Conservation (phyloP, 1,140 invertebrate species). For the Heliothis virescens region DNA sequence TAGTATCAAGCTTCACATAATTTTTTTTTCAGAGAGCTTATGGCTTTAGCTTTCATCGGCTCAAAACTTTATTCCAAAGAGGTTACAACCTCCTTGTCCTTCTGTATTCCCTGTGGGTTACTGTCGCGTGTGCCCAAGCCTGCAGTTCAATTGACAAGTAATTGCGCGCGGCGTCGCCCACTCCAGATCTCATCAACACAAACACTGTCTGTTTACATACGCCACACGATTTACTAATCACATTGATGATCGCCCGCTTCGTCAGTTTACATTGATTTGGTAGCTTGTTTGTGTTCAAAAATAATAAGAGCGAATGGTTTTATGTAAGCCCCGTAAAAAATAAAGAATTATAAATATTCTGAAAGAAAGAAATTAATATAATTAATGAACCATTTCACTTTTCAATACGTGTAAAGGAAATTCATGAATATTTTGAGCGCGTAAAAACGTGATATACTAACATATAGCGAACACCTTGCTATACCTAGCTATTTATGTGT, state of each 20-base stretch:
- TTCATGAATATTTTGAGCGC: background rate
- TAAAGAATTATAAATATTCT: no score
- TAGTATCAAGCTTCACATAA: no score
- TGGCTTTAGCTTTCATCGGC: no score
- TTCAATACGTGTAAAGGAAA: no score
- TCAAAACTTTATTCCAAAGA: no score
- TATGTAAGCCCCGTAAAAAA: no score
- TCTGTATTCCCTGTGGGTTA: background rate
- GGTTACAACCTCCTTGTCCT: background rate
- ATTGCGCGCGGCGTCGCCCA: slow-evolving; percentile 59
- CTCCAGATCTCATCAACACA: slow-evolving; percentile 50
- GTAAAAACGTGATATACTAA: slow-evolving; percentile 1
- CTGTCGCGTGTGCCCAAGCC: slow-evolving; percentile 24
- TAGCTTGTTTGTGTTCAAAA: no score
- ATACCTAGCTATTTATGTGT: slow-evolving; percentile 26
- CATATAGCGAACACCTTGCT: background rate
- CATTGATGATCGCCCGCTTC: background rate
- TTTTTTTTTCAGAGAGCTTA: no score
- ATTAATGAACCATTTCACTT: no score
- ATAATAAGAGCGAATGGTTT: no score
- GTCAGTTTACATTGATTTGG: background rate
- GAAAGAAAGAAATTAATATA: no score
- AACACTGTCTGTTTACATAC: slow-evolving; percentile 44
- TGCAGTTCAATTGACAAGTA: slow-evolving; percentile 49
- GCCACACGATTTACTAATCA: slow-evolving; percentile 36